Evolutionary conservation across 1,140 invertebrate species (phyloP), one percentile per base, ranked within the genome.

Genomic region (Potamilus streckersoni): DNA sequence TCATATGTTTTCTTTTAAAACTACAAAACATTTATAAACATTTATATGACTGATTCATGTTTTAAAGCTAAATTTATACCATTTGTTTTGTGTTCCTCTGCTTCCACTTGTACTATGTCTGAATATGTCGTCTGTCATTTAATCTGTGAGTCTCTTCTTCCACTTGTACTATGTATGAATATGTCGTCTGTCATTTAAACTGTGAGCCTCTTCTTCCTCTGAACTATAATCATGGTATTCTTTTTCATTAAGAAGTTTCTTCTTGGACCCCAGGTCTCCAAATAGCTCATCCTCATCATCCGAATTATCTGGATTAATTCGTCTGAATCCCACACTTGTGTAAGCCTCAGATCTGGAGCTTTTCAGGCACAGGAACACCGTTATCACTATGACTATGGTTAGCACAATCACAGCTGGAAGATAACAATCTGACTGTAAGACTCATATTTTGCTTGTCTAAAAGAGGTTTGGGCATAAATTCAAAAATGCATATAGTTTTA

Each of bases 331-430:
- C 2, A 77, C 75, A n/a, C 15, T 27, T 6, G 75, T 72, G 31
- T 72, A 77, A 5, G 75, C 65, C 13, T 57, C 49, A 23, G 63
- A 55, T 69, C 55, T 77, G 11, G 58, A 49, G 58, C 72, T 77
- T 57, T 71, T 65, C 62, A 77, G 69, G 75, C 75, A 77, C 75
- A 77, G 16, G 12, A 73, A 62, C 27, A 60, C 64, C 12, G 75
- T 77, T 31, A 77, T 61, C 58, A 77, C 75, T 55, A 77, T 61
- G 5, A 77, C 65, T 16, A 77, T 31, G 17, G 73, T 64, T 5
- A 77, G 60, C 15, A 77, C 69, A 49, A 77, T 72, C 8, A 73
- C 73, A 56, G 55, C 75, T 77, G 75, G 57, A 77, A 77, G 12
- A 76, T 4, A 76, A 67, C 38, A 49, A 49, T 49, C 11, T 49